phyloP scores from a whole-genome alignment of 2,797 vertebrate species.

The Paguma larvata region DNA sequence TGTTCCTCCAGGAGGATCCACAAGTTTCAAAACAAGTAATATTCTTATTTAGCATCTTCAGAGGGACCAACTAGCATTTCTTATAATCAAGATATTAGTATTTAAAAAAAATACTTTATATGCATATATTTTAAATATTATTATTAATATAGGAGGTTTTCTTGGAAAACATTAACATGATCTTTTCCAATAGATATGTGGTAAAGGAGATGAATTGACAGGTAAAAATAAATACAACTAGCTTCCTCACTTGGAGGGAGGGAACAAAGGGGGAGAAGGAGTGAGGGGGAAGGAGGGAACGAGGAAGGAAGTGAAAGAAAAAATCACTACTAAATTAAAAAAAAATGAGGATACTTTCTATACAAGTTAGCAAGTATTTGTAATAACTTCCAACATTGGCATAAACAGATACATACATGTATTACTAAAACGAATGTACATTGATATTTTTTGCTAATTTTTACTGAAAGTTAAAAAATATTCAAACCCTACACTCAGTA shows the following conservation, averaged over 20 bases:
- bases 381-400: not conserved
- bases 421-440: not conserved
- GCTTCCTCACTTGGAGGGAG: not conserved
- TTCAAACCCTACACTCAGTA: not conserved
- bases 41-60: not conserved
- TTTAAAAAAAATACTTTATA: not conserved
- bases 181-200: not conserved
- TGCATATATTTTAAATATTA: not conserved
- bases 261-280: too few species aligned
- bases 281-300: too few species aligned
- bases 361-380: slow-evolving; percentile 12
- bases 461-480: slow-evolving; percentile 13
- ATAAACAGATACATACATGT: not conserved
- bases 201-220: not conserved
- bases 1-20: not conserved
- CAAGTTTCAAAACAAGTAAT: not conserved
- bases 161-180: not conserved
- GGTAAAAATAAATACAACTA: not conserved
- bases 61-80: not conserved
- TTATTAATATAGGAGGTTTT: not conserved
- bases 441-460: not conserved
- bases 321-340: not conserved
- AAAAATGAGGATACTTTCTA: not conserved
- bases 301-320: not conserved
- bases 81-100: not conserved